Evolutionary conservation across 2,113 vertebrate genomes (phyloP).

Genomic region (Baryphthengus martii): DNA sequence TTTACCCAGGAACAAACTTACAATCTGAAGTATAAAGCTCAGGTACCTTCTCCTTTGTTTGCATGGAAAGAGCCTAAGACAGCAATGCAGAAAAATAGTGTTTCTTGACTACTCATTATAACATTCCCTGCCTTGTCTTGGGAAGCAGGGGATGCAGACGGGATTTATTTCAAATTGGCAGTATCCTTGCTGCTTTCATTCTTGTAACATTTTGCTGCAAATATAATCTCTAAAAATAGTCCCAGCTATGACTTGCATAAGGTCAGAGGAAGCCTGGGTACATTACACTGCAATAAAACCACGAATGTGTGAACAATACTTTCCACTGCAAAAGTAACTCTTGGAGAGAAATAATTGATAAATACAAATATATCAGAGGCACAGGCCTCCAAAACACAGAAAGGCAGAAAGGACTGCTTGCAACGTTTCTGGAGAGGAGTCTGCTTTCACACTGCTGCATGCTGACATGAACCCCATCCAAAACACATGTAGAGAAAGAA

Average conservation of each 20-base stretch:
- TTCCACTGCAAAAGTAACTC: conserved; percentile 24
- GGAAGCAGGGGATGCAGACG: background rate
- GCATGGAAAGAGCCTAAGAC: background rate
- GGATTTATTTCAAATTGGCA: conserved; percentile 18
- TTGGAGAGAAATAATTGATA: background rate
- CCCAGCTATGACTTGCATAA: conserved; percentile 56
- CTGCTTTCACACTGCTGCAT: background rate
- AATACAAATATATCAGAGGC: background rate
- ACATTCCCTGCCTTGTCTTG: background rate
- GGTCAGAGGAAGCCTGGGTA: conserved; percentile 49
- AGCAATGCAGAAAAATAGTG: background rate
- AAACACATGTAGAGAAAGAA: background rate
- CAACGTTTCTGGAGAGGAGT: background rate
- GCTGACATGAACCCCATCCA: background rate
- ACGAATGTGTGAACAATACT: conserved; percentile 7
- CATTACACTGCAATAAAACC: conserved; percentile 21
- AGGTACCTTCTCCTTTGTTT: background rate
- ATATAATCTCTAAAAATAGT: conserved; percentile 67
- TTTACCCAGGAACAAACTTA: background rate
- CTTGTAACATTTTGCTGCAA: conserved; percentile 54
- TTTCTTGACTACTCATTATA: background rate
- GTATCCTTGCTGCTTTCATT: conserved; percentile 43
- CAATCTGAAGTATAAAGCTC: background rate
- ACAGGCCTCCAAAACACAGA: background rate
- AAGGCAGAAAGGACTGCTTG: background rate